Percentiles rank a stretch among this genome's conserved stretches.
Conservation (phyloP, 2,113 vertebrate genomes). For the Probosciger aterrimus region DNA sequence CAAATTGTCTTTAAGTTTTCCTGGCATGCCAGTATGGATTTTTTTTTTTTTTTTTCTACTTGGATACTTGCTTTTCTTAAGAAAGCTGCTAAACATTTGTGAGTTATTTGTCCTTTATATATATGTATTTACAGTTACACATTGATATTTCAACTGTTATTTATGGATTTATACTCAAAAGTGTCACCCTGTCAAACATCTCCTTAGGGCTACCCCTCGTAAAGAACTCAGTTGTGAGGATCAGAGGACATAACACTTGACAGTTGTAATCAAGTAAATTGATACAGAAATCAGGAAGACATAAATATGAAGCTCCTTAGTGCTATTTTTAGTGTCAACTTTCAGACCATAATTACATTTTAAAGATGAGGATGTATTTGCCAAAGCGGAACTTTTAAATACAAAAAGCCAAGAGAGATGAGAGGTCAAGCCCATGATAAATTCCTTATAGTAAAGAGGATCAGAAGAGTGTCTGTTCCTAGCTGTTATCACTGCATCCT, state of each 20-base stretch:
- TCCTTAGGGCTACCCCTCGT: not conserved
- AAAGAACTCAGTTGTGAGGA: not conserved
- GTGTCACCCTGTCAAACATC: not conserved
- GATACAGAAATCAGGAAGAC: conserved; percentile 43
- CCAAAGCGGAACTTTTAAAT: not conserved
- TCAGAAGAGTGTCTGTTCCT: not conserved
- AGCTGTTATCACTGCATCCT: not conserved
- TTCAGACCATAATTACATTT: conserved; percentile 1
- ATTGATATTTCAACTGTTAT: not conserved
- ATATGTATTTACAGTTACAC: not conserved
- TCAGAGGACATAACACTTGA: not conserved
- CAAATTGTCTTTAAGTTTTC: conserved; percentile 67
- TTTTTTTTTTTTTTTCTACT: not conserved
- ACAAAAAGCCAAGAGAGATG: not conserved
- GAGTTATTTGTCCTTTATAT: not conserved
- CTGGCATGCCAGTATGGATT: conserved; percentile 44
- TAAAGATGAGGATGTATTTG: conserved; percentile 1
- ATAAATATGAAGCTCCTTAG: not conserved
- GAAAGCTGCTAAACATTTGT: not conserved
- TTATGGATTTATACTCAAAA: not conserved
- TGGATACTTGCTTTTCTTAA: not conserved
- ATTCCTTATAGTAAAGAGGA: not conserved
- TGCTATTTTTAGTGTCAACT: conserved; percentile 30
- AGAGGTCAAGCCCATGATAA: not conserved
- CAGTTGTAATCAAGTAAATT: conserved; percentile 38